These are phyloP conservation scores for Anableps anableps DNA, from an alignment of 2,797 vertebrate genomes.

Conservation along the genomic window DNA sequence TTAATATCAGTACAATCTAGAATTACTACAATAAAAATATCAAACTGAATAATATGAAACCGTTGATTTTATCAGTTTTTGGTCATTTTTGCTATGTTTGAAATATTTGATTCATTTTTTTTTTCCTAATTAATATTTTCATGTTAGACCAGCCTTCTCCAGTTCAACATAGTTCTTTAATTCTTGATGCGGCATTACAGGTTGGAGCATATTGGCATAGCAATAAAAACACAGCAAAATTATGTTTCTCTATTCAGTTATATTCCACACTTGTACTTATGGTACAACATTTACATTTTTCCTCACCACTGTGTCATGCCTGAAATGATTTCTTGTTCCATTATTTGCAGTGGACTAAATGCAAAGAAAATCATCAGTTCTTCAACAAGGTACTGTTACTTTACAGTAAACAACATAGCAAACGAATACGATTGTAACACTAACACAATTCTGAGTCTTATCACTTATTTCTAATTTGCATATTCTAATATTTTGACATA, in stretches of 20 bases:
- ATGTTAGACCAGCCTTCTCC: background rate
- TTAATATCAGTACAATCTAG: background rate
- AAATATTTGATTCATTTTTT: background rate
- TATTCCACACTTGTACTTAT: background rate
- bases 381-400: conserved; percentile 37
- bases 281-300: background rate
- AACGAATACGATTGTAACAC: background rate
- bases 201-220: background rate
- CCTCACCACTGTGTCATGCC: background rate
- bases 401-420: background rate
- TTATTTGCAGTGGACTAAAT: background rate
- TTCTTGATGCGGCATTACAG: background rate
- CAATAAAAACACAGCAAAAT: background rate
- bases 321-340: background rate
- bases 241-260: background rate
- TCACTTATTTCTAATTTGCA: background rate
- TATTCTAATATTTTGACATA: background rate
- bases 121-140: background rate
- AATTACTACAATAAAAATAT: too few species aligned
- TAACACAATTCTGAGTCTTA: background rate
- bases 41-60: background rate
- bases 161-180: background rate
- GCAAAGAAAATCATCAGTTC: rapidly evolving
- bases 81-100: background rate
- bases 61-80: background rate